These are phyloP conservation scores for Abrostola tripartita DNA, from an alignment of 2,888 invertebrate genomes.

Conservation along the genomic window DNA sequence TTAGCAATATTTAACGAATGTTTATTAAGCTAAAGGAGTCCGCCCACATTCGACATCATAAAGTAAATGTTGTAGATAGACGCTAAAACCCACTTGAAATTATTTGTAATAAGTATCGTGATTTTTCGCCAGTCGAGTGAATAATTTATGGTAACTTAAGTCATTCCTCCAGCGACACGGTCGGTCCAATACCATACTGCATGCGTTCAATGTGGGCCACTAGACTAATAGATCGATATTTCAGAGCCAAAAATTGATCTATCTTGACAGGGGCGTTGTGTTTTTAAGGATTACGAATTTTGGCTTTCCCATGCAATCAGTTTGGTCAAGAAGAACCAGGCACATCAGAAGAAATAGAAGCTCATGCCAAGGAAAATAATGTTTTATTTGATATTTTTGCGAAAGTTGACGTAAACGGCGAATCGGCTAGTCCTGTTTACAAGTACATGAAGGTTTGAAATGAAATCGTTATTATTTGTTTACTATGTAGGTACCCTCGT, in stretches of 20 bases:
- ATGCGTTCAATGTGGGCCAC: too few species aligned
- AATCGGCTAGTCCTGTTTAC: conserved; percentile 31
- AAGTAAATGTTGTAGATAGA: too few species aligned
- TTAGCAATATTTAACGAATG: too few species aligned
- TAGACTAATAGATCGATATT: too few species aligned
- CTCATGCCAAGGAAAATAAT: conserved; percentile 19
- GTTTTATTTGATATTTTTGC: conserved; percentile 39
- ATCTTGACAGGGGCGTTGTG: neutral
- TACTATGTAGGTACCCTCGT: neutral
- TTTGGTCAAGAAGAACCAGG: conserved; percentile 29
- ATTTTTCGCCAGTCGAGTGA: too few species aligned
- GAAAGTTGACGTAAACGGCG: conserved; percentile 44
- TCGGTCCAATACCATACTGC: too few species aligned
- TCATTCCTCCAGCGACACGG: too few species aligned
- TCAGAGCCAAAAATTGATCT: neutral
- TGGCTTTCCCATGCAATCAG: conserved; percentile 49
- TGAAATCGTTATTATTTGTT: neutral
- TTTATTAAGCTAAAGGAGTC: too few species aligned
- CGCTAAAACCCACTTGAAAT: too few species aligned
- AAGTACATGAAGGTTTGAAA: conserved; percentile 41
- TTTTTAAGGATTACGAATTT: conserved; percentile 43
- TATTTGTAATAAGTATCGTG: too few species aligned
- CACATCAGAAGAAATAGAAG: conserved; percentile 30
- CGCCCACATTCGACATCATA: too few species aligned
- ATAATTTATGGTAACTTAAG: too few species aligned